Conservation (phyloP, 2,113 vertebrate species). For the Agapornis roseicollis region DNA sequence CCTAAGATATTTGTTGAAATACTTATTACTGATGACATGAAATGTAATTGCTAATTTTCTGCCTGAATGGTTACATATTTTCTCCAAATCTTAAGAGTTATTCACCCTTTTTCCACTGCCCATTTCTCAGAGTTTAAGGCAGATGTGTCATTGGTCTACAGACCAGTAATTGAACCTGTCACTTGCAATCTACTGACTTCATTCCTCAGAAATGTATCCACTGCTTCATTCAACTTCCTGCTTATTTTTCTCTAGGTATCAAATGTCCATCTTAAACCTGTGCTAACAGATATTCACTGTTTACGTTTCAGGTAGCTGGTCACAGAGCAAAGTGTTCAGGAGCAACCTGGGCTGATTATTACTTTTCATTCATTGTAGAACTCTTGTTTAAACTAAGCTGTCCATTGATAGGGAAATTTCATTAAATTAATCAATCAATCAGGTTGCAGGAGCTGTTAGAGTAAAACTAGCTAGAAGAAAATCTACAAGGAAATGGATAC, state of each 20-base stretch:
- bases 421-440: background rate
- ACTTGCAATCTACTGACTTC: constrained; percentile 82
- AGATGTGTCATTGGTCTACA: constrained; percentile 78
- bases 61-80: constrained; percentile 90
- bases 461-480: background rate
- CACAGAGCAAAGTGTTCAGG: background rate
- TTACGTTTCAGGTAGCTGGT: constrained; percentile 36
- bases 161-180: constrained; percentile 85
- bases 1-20: constrained; percentile 93
- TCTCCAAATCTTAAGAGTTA: constrained; percentile 83
- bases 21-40: constrained; percentile 96
- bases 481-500: background rate
- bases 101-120: constrained; percentile 80
- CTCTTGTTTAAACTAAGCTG: background rate
- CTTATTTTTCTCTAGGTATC: constrained; percentile 70
- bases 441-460: background rate
- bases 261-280: constrained; percentile 65
- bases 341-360: background rate
- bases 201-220: constrained; percentile 80
- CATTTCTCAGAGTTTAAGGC: constrained; percentile 80
- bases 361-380: constrained; percentile 20
- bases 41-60: constrained; percentile 99
- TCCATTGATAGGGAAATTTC: background rate
- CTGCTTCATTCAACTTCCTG: constrained; percentile 61
- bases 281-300: constrained; percentile 49